Conservation (phyloP, 2,113 vertebrate species). For the Pandion haliaetus region DNA sequence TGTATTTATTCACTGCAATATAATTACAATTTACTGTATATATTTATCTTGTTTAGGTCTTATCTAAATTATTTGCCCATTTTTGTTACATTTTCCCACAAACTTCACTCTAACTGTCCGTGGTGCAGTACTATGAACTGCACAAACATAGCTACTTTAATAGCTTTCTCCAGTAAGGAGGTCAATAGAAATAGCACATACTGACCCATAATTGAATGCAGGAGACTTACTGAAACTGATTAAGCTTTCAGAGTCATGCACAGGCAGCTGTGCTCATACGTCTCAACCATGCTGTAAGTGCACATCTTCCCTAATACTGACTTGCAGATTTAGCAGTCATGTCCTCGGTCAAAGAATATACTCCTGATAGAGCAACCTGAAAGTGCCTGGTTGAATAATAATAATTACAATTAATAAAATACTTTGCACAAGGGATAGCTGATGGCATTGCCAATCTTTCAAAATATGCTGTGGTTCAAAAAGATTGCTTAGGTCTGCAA, state of each 20-base stretch:
- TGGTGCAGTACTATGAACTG: background rate
- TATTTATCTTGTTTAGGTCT: background rate
- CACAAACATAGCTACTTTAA: background rate
- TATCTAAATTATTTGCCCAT: background rate
- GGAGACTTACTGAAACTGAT: slow-evolving; percentile 43
- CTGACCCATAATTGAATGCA: slow-evolving; percentile 40
- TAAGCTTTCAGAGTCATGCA: slow-evolving; percentile 46
- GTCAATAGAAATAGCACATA: slow-evolving; percentile 11
- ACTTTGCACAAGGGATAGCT: background rate
- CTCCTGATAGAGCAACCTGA: background rate
- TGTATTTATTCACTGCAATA: background rate
- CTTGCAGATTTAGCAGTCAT: slow-evolving; percentile 39
- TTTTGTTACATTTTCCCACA: background rate
- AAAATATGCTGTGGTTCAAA: background rate
- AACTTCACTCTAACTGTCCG: background rate
- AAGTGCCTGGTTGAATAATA: slow-evolving; percentile 3
- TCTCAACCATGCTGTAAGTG: slow-evolving; percentile 19
- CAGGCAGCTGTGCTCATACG: background rate
- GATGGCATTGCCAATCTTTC: background rate
- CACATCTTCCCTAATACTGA: slow-evolving; percentile 13
- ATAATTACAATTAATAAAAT: slow-evolving; percentile 8
- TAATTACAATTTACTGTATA: background rate
- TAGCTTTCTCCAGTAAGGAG: slow-evolving; percentile 5
- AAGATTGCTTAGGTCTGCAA: background rate
- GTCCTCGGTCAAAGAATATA: slow-evolving; percentile 33